Base-by-base conservation (phyloP, 2,888 invertebrate species). In the Napeogenes sylphis region DNA sequence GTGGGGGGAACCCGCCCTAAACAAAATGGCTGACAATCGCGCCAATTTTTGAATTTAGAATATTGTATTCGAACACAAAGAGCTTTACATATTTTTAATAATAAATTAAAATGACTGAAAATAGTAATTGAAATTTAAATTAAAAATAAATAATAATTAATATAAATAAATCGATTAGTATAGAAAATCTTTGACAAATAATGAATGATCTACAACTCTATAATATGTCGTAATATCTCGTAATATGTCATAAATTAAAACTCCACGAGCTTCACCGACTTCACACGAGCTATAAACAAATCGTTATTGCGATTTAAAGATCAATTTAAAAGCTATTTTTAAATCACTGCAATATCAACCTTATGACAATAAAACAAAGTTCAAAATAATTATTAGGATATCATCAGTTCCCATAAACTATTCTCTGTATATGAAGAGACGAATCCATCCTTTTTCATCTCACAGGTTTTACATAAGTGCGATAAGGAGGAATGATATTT, bases 21-120 rank as follows among this genome's bases (percentile, higher is more conserved):
- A 90, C 91, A 92, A 91, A 91, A 91, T 91, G 92, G 92, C 91
- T 84, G 84, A 81, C 83, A 83, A 82, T 83, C 91, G 91, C 92
- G 92, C 92, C 92, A 92, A 92, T 78, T 81, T 89, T 89, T 81
- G 80, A 90, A 88, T 84, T 84, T 75, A 61, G 69, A 76, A 72
- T 42, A 42, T 42, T 71, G 71, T 64, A 55, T 67, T 67, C 58
- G 58, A 61, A 61, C 56, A 61, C 45, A 58, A 47, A 14, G 30
- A 51, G 42, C 58, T 59, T 61, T 46, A 61, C 35, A 53, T 54
- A 55, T 38, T 10, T 58, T 51, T 42, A 55, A 47, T 10, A 30
- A 47, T 35, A 21, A 45, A 30, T 32, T 47, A 14, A 42, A 3
- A 14, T n/a, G 10, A 55, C 42, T 53, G 54, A 42, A 53, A 54